Evolutionary conservation across 2,797 vertebrate species (phyloP), one percentile per base, ranked within the genome.

Genomic region (Merluccius polli): DNA sequence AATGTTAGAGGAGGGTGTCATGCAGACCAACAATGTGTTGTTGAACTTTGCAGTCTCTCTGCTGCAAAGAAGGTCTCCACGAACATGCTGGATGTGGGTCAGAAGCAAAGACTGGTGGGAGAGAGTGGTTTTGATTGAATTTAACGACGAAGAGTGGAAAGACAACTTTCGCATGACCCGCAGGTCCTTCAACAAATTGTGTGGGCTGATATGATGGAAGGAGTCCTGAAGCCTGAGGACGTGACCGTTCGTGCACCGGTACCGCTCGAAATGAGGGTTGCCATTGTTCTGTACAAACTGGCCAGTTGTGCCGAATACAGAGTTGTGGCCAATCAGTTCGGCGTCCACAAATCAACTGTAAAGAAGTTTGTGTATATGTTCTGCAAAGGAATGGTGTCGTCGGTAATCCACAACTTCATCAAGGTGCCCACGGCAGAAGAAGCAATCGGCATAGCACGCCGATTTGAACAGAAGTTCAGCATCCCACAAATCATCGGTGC

Each of bases 311-410:
- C 12, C 4, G 65, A 68, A 30, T 75, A 69, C 29, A 0, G 59
- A 1, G 16, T 75, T 15, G 33, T 75, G 0, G 63, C 74, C 6
- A 69, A 75, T 4, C 74, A 41, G 3, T 71, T 76, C 33, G 70
- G 75, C 3, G 29, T 77, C 3, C 63, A 70, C n/a, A 73, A 81
- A 5, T 21, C 44, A 3, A 78, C 73, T 4, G 79, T 70, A 3
- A 78, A 81, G 38, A 76, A 52, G 21, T 75, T 73, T 44, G 65
- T 76, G 4, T 73, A 67, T 21, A 29, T 76, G 10, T 78, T 75
- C 18, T 78, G 76, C 31, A 76, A 76, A 38, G 71, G 68, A 1
- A 71, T 72, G 30, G 32, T 76, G 15, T 29, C 63, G 7, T 24
- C 38, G 33, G 31, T 63, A 7, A 72, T 73, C 2, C 1, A 21